These are phyloP conservation scores for Grus americana DNA, from an alignment of 2,113 vertebrate species.

Conservation along the genomic window DNA sequence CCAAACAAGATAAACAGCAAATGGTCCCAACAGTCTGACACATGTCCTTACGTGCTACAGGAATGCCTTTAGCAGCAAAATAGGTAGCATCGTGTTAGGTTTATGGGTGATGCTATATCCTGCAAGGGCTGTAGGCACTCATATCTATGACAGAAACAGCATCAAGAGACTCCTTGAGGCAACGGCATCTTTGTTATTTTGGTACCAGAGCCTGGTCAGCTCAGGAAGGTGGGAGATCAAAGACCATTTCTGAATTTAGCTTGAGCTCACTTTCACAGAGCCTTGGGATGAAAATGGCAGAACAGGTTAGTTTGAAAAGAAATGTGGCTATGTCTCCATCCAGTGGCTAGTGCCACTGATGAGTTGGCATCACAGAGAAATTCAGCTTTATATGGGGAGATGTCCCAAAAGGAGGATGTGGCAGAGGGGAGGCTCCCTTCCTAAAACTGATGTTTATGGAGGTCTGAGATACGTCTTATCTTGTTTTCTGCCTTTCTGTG, in stretches of 20 bases:
- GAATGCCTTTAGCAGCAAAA: not conserved
- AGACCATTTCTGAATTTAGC: not conserved
- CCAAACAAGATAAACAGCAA: not conserved
- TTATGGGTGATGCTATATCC: not conserved
- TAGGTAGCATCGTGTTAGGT: not conserved
- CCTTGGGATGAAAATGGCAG: not conserved
- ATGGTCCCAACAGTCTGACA: not conserved
- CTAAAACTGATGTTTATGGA: not conserved
- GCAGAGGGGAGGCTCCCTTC: not conserved
- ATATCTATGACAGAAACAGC: not conserved
- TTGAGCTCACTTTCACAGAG: not conserved
- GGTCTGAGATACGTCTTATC: not conserved
- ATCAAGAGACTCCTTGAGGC: not conserved
- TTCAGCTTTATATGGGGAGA: not conserved
- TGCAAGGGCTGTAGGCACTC: not conserved
- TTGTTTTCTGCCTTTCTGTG: not conserved
- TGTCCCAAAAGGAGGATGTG: not conserved
- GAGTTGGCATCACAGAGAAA: not conserved
- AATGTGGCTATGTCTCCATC: not conserved
- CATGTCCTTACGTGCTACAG: fast-evolving
- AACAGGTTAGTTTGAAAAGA: not conserved
- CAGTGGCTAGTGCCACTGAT: not conserved
- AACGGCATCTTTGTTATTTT: not conserved
- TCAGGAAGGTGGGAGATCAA: constrained; percentile 19
- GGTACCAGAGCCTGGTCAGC: not conserved